Conservation (phyloP, 2,113 vertebrate genomes). For the Isichthys henryi region DNA sequence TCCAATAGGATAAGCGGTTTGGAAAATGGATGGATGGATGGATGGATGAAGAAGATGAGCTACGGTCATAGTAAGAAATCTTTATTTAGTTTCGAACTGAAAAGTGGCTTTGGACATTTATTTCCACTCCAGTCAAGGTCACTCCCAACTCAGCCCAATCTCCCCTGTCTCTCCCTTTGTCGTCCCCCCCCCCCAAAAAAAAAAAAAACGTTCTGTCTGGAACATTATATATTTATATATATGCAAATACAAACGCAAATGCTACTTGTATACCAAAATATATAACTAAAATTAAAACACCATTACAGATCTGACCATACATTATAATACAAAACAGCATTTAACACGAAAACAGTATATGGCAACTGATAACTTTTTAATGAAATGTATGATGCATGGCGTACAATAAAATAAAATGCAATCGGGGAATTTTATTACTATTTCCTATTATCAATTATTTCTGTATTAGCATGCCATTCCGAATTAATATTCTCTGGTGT, state of each 20-base stretch:
- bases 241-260: background rate
- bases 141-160: background rate
- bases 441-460: background rate
- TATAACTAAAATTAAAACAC: background rate
- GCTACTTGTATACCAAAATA: background rate
- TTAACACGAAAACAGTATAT: background rate
- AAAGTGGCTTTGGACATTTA: background rate
- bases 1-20: too few species aligned
- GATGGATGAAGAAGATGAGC: too few species aligned
- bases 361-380: background rate
- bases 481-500: background rate
- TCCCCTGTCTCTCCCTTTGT: background rate
- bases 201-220: too few species aligned
- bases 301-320: background rate
- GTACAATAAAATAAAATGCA: background rate
- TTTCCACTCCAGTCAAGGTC: background rate
- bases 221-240: too few species aligned
- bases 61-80: background rate
- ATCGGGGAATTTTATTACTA: background rate
- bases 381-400: background rate
- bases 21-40: too few species aligned
- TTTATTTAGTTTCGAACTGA: too few species aligned
- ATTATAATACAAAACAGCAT: background rate
- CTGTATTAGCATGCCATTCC: background rate
- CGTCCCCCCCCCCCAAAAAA: too few species aligned